Percentiles rank a stretch among this genome's conserved stretches.
Conservation (phyloP, 2,888 invertebrate genomes). For the Lycia hirtaria region DNA sequence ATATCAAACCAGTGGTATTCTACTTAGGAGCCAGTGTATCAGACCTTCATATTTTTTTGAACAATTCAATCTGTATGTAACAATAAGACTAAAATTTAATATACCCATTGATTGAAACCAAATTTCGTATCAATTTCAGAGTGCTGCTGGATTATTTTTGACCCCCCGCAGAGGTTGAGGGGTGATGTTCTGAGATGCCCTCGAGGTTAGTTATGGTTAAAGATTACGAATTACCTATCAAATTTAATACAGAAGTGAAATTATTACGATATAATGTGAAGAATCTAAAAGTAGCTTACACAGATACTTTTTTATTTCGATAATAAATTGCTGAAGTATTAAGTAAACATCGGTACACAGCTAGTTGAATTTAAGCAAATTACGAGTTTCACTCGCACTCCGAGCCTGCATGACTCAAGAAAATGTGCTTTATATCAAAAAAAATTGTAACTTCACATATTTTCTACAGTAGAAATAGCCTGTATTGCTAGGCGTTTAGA, state of each 20-base stretch:
- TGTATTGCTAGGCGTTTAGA: too few species aligned
- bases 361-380: too few species aligned
- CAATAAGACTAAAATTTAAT: constrained; percentile 57
- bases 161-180: constrained; percentile 61
- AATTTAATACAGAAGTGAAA: constrained; percentile 4
- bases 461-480: too few species aligned
- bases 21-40: neutral
- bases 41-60: constrained; percentile 24
- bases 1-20: too few species aligned
- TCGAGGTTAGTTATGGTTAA: constrained; percentile 21
- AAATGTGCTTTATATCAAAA: too few species aligned
- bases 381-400: too few species aligned
- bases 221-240: neutral
- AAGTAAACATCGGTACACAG: too few species aligned
- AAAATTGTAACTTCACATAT: too few species aligned
- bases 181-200: constrained; percentile 52
- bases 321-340: too few species aligned
- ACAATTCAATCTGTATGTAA: constrained; percentile 44
- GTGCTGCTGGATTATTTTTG: constrained; percentile 67
- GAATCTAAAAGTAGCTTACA: too few species aligned
- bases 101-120: constrained; percentile 63
- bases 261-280: neutral
- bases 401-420: too few species aligned
- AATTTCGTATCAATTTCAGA: constrained; percentile 80
- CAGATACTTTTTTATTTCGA: too few species aligned